Conservation (phyloP, 2,888 invertebrate species). For the Drosophila borborema region DNA sequence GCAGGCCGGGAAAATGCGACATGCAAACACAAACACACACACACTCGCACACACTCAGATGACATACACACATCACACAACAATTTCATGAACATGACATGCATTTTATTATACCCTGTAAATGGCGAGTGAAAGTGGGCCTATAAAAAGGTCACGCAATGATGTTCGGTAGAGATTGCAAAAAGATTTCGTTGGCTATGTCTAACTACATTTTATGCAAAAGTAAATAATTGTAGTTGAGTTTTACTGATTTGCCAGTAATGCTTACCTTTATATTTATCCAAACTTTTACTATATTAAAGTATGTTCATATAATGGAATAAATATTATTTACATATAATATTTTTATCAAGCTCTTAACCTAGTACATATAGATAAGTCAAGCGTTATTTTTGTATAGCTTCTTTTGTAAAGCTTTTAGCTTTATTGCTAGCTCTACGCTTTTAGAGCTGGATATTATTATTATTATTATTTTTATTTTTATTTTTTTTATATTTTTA, state of each 20-base stretch:
- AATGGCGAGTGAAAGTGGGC: too few species aligned
- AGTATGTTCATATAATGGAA: neutral
- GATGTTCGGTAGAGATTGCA: neutral
- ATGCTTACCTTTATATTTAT: neutral
- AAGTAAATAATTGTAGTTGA: neutral
- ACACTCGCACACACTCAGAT: slow-evolving; percentile 15
- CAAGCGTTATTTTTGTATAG: neutral
- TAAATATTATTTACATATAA: neutral
- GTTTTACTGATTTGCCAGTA: neutral
- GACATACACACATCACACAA: slow-evolving; percentile 20
- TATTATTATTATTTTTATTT: neutral
- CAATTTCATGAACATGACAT: slow-evolving; percentile 70
- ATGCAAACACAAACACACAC: slow-evolving; percentile 34
- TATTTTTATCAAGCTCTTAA: neutral
- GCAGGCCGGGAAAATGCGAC: slow-evolving; percentile 64
- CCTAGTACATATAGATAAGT: too few species aligned
- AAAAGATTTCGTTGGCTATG: neutral
- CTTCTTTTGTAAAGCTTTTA: neutral
- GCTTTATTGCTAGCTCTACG: neutral
- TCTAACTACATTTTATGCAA: neutral
- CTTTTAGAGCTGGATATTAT: neutral
- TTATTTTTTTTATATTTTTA: neutral
- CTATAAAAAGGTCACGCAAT: neutral
- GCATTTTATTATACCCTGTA: slow-evolving; percentile 63
- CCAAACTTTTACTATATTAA: neutral